A percentile compares a stretch with the other conserved stretches of the same genome.
These are phyloP conservation scores for Myopa testacea DNA, from an alignment of 2,888 invertebrate species.

Conservation along the genomic window DNA sequence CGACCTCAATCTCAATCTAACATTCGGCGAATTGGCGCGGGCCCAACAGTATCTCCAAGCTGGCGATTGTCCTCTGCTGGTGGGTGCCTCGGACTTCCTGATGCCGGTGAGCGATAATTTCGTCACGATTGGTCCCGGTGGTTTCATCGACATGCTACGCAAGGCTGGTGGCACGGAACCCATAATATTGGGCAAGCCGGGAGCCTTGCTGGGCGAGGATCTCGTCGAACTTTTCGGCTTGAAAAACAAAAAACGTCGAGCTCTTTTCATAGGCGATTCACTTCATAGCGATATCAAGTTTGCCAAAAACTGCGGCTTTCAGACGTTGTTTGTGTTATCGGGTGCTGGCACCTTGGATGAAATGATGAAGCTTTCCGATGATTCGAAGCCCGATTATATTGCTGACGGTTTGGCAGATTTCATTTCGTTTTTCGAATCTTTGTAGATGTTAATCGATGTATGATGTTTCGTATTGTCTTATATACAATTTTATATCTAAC, in stretches of 20 bases:
- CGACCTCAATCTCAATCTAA: constrained; percentile 65
- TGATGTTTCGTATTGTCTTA: background rate
- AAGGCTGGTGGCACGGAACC: constrained; percentile 61
- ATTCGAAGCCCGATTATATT: constrained; percentile 51
- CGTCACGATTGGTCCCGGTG: constrained; percentile 45
- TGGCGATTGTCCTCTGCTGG: constrained; percentile 64
- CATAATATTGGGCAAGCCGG: constrained; percentile 67
- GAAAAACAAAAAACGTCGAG: constrained; percentile 72
- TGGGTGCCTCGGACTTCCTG: constrained; percentile 55
- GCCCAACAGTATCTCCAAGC: constrained; percentile 64
- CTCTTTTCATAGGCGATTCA: constrained; percentile 86
- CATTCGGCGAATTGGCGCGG: constrained; percentile 63
- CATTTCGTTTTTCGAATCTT: constrained; percentile 48
- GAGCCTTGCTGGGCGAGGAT: constrained; percentile 57
- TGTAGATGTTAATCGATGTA: background rate
- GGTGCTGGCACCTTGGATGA: constrained; percentile 51
- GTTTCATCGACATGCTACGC: constrained; percentile 47
- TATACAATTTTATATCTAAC: background rate
- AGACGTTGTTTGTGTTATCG: constrained; percentile 78
- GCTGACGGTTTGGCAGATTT: constrained; percentile 54
- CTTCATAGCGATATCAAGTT: constrained; percentile 81
- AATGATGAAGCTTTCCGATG: constrained; percentile 47
- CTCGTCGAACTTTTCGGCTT: constrained; percentile 64
- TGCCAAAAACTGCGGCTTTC: constrained; percentile 76
- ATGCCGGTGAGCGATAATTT: constrained; percentile 51